These are phyloP conservation scores for Saccostrea echinata DNA, from an alignment of 1,140 invertebrate species.

Conservation along the genomic window DNA sequence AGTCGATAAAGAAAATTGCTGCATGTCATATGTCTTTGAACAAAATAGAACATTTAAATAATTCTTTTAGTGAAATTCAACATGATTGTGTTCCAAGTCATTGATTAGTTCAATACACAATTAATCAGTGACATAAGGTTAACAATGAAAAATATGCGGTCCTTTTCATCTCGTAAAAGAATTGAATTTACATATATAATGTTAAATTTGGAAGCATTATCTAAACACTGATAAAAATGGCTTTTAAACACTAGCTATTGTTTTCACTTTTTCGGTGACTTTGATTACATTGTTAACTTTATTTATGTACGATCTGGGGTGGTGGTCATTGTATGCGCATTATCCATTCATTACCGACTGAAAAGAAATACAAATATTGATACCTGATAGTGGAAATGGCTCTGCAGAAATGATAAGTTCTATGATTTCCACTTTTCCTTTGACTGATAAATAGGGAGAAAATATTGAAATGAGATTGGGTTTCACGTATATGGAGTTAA, in stretches of 20 bases:
- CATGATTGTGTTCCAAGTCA: constrained; percentile 13
- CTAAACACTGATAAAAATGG: background rate
- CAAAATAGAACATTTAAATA: background rate
- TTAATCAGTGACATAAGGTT: background rate
- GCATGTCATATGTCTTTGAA: background rate
- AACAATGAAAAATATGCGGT: background rate
- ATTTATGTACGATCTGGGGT: constrained; percentile 23
- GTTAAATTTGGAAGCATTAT: background rate
- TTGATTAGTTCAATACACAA: background rate
- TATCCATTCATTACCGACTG: background rate
- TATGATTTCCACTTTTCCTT: background rate
- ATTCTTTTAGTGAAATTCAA: constrained; percentile 4
- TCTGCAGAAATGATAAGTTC: constrained; percentile 3
- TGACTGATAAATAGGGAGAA: background rate
- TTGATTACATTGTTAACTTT: constrained; percentile 33
- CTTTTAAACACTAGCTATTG: background rate
- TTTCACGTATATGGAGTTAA: background rate
- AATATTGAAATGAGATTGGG: constrained; percentile 10
- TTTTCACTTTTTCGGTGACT: constrained; percentile 14
- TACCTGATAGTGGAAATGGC: background rate
- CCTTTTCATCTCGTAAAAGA: background rate
- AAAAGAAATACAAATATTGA: constrained; percentile 21
- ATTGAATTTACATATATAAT: constrained; percentile 4
- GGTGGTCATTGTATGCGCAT: background rate
- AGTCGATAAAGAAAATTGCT: background rate